Conservation (phyloP, 1,140 invertebrate species). For the Aplysia californica region DNA sequence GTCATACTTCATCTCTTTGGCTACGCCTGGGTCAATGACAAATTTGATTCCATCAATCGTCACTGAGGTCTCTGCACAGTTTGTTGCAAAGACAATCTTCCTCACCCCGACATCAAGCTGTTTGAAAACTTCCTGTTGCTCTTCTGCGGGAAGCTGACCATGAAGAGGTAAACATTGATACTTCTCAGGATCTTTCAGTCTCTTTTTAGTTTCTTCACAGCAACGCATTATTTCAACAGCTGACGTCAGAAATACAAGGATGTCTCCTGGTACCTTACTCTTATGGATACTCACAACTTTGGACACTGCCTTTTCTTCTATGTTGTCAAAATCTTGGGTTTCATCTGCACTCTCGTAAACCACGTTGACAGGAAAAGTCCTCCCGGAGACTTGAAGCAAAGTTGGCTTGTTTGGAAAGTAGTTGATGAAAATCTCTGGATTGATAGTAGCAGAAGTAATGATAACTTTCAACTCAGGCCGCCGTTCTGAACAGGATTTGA, state of each 20-base stretch:
- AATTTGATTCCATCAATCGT: constrained; percentile 63
- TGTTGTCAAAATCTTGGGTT: constrained; percentile 81
- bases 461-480: constrained; percentile 56
- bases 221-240: constrained; percentile 60
- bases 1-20: constrained; percentile 60
- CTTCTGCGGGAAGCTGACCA: constrained; percentile 93
- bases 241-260: constrained; percentile 93
- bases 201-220: constrained; percentile 36
- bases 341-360: constrained; percentile 87
- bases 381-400: constrained; percentile 94
- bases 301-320: constrained; percentile 93
- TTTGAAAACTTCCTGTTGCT: constrained; percentile 79
- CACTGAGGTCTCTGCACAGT: constrained; percentile 66
- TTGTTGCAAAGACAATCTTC: constrained; percentile 65
- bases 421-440: constrained; percentile 69
- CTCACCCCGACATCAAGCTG: constrained; percentile 37
- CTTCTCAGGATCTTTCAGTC: constrained; percentile 19
- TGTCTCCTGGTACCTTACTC: constrained; percentile 88
- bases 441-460: constrained; percentile 66
- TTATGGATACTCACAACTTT: constrained; percentile 96
- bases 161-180: constrained; percentile 79
- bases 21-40: constrained; percentile 64
- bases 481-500: constrained; percentile 71
- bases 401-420: constrained; percentile 87
- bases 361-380: constrained; percentile 88